Base-by-base conservation (phyloP, 1,140 invertebrate species). In the Planococcus citri region DNA sequence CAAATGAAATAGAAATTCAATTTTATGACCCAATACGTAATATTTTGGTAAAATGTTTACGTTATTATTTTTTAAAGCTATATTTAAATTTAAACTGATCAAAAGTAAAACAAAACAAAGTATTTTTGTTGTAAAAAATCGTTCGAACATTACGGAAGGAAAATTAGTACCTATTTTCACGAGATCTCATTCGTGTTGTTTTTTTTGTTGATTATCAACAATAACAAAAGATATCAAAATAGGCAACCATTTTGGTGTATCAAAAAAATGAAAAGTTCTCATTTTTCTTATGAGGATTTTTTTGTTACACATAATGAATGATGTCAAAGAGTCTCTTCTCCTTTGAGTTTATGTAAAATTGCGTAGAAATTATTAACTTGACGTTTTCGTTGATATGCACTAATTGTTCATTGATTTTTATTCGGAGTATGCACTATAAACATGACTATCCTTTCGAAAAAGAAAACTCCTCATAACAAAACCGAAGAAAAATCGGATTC, bases 341-440 rank as follows among this genome's bases (percentile, higher is more conserved):
- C 29, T 33, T 12, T 4, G 4, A 51, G n/a, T 51, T 51, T 51
- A 3, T 51, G n/a, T 17, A 20, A 51, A 51, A 51, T 51, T 51
- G 17, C 41, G 41, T 9, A 51, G 12, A 20, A 51, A 17, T 51
- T 51, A 51, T 51, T 9, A 51, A n/a, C 3, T 51, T 51, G 17
- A 51, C 41, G 17, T 51, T 51, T 51, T 51, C 17, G 41, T 51
- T 51, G 41, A 51, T 51, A 51, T 51, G 41, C 41, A 51, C 17
- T 51, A n/a, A 51, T 51, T 17, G 12, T n/a, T n/a, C 6, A 51
- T 51, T 69, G 20, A 27, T 57, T 24, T 69, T 20, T 58, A 20
- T 70, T 12, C 24, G 27, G 33, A 69, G 38, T 58, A 57, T 58
- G 27, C 29, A 57, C 25, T 70, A 24, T 70, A 33, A 38, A 3